Conservation (phyloP, 2,888 invertebrate species). For the Eristalinus aeneus region DNA sequence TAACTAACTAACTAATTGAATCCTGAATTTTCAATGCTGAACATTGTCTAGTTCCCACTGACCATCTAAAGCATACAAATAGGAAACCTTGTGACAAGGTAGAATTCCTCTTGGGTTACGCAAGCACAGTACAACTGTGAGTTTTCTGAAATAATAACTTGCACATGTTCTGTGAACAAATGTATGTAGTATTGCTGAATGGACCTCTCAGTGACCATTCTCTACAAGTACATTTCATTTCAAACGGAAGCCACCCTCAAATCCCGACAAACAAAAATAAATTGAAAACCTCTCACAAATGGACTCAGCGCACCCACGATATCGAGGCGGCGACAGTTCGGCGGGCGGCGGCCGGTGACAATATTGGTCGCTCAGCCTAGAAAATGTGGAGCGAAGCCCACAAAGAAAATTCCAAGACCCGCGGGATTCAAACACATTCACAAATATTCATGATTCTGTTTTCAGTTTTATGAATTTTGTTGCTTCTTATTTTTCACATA, state of each 20-base stretch:
- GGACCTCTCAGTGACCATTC: background rate
- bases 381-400: slow-evolving; percentile 34
- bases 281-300: slow-evolving; percentile 36
- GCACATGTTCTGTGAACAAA: background rate
- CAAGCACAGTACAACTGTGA: background rate
- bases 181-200: background rate
- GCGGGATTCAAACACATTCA: slow-evolving; percentile 2
- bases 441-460: too few relatives aligned
- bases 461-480: slow-evolving; percentile 10
- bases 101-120: background rate
- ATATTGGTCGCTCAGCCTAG: background rate
- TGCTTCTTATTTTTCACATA: slow-evolving; percentile 16
- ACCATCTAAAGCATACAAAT: background rate
- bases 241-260: background rate
- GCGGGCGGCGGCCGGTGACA: background rate
- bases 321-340: background rate
- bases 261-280: background rate
- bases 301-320: slow-evolving; percentile 21
- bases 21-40: background rate
- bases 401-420: slow-evolving; percentile 45
- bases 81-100: background rate
- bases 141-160: background rate
- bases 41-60: background rate
- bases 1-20: too few relatives aligned
- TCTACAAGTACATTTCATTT: background rate